phyloP scores from a whole-genome alignment of 2,113 vertebrate genomes.

The Mus musculus region DNA sequence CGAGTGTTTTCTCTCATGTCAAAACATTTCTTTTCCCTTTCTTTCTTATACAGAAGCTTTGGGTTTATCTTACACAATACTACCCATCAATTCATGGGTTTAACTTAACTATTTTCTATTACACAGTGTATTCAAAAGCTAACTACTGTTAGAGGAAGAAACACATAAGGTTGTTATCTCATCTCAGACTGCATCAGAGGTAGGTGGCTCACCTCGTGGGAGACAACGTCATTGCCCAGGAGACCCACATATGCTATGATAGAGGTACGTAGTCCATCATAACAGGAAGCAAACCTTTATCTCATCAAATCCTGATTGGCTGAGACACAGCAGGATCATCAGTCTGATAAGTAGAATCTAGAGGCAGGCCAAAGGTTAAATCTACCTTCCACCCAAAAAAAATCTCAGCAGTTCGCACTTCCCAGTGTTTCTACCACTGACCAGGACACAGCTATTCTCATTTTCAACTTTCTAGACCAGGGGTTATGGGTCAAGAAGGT shows the following conservation, averaged over 20 bases:
- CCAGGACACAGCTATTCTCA: background rate
- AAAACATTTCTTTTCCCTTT: background rate
- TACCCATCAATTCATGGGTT: background rate
- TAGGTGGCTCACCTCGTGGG: background rate
- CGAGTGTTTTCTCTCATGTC: conserved; percentile 3
- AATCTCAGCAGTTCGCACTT: background rate
- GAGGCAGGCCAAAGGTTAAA: background rate
- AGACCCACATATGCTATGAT: too few species aligned
- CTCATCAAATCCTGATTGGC: background rate
- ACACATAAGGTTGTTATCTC: background rate
- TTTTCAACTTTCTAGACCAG: background rate
- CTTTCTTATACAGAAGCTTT: background rate
- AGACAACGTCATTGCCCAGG: background rate
- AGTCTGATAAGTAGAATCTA: background rate
- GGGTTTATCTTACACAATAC: background rate
- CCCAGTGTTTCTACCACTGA: background rate
- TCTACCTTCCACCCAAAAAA: background rate
- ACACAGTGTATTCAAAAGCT: background rate
- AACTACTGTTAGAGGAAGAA: background rate
- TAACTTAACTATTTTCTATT: background rate
- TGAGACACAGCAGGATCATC: background rate
- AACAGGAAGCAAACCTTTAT: background rate
- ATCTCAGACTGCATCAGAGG: background rate
- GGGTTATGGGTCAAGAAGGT: background rate
- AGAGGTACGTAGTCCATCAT: background rate